Conservation (phyloP, 2,888 invertebrate species). For the Temnothorax unifasciatus region DNA sequence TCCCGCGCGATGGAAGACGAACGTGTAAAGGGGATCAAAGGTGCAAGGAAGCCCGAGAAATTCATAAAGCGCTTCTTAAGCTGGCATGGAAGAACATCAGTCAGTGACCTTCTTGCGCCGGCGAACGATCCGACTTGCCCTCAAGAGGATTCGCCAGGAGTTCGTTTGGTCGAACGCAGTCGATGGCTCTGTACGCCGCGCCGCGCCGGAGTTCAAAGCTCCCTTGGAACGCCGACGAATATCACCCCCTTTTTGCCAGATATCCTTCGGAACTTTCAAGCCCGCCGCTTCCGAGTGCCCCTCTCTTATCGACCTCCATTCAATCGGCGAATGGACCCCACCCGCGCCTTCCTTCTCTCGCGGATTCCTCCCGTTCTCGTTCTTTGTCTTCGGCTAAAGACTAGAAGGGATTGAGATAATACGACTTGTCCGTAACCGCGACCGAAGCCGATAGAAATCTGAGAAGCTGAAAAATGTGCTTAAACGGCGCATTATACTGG, state of each 20-base stretch:
- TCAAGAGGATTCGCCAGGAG: conserved; percentile 70
- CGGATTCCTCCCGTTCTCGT: conserved; percentile 28
- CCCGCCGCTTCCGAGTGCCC: conserved; percentile 65
- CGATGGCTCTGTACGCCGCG: conserved; percentile 42
- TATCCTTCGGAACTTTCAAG: conserved; percentile 58
- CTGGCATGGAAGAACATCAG: conserved; percentile 63
- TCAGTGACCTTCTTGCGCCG: conserved; percentile 72
- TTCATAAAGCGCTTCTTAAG: conserved; percentile 77
- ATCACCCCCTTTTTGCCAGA: conserved; percentile 67
- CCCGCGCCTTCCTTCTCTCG: conserved; percentile 32
- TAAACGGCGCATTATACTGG: conserved; percentile 26
- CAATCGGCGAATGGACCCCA: conserved; percentile 57
- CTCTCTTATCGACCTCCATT: conserved; percentile 71
- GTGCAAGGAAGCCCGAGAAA: conserved; percentile 71
- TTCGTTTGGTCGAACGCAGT: conserved; percentile 61
- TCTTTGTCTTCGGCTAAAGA: conserved; percentile 70
- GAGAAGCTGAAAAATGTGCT: conserved; percentile 16
- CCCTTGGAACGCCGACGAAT: conserved; percentile 60
- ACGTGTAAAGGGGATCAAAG: conserved; percentile 66
- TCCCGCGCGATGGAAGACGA: conserved; percentile 40
- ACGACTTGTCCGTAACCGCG: conserved; percentile 58
- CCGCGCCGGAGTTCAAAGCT: conserved; percentile 67
- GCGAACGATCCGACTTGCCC: conserved; percentile 66
- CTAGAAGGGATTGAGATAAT: conserved; percentile 61
- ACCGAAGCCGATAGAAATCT: conserved; percentile 51